A percentile compares a stretch with the other conserved stretches of the same genome.
phyloP scores from a whole-genome alignment of 2,113 vertebrate species.

The Balaeniceps rex region DNA sequence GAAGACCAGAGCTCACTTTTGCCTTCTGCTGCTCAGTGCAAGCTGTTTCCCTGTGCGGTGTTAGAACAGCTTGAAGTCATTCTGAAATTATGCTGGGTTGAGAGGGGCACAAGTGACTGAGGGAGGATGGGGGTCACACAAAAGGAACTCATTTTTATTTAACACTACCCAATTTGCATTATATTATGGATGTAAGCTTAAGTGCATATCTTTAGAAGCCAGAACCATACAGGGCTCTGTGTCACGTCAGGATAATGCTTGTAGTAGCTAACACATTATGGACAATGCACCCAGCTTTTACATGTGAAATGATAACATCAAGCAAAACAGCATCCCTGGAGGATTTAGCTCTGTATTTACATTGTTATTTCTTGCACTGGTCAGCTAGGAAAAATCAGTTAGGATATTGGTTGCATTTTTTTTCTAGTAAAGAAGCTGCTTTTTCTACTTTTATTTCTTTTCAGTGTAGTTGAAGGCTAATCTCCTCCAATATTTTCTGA shows the following conservation, averaged over 20 bases:
- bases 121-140: too few species aligned
- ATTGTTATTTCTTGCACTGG: not conserved
- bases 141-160: too few species aligned
- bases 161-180: too few species aligned
- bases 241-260: too few species aligned
- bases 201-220: too few species aligned
- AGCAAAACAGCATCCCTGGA: not conserved
- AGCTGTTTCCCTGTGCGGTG: too few species aligned
- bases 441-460: not conserved
- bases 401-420: not conserved
- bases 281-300: not conserved
- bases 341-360: not conserved
- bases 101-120: too few species aligned
- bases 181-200: too few species aligned
- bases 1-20: too few species aligned
- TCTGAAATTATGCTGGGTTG: too few species aligned
- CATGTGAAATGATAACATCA: not conserved
- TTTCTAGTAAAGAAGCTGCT: not conserved
- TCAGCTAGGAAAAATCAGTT: not conserved
- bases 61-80: not conserved
- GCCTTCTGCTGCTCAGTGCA: too few species aligned
- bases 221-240: too few species aligned
- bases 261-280: not conserved
- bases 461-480: not conserved
- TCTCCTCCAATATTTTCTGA: not conserved